Evolutionary conservation across 2,797 vertebrate species (phyloP).

Genomic region (Melanotaenia maccullochi): DNA sequence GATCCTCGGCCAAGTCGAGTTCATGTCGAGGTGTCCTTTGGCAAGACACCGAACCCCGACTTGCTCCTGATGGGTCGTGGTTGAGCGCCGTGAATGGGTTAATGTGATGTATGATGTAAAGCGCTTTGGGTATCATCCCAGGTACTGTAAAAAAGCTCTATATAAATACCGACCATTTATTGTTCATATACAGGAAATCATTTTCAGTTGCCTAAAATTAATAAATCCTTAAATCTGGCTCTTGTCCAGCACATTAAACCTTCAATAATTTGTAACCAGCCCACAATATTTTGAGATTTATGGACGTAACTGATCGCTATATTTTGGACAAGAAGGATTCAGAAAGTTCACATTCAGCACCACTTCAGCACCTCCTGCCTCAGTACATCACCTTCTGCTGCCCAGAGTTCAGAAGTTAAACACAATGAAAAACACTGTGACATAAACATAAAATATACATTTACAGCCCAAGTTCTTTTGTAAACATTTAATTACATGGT

Average conservation of each 20-base stretch:
- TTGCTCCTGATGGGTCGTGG: no score
- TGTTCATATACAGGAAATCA: background rate
- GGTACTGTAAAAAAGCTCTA: no score
- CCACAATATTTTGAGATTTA: conserved; percentile 3
- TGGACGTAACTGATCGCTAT: background rate
- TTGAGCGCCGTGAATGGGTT: no score
- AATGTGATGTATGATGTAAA: no score
- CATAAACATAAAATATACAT: conserved; percentile 13
- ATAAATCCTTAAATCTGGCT: conserved; percentile 1
- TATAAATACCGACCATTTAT: no score
- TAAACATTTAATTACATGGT: conserved; percentile 16
- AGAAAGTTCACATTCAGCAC: background rate
- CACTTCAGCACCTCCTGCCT: background rate
- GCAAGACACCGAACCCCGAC: no score
- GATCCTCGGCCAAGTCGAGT: no score
- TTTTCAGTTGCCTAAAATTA: background rate
- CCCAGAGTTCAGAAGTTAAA: conserved; percentile 27
- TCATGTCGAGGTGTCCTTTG: no score
- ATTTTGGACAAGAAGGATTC: background rate
- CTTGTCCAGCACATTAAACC: background rate
- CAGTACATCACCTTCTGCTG: background rate
- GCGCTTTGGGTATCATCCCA: no score
- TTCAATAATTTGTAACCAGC: background rate
- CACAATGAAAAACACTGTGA: conserved; percentile 15
- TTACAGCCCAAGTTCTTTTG: conserved; percentile 1